Evolutionary conservation across 2,113 vertebrate genomes (phyloP).

Genomic region (Pomatostomus ruficeps): DNA sequence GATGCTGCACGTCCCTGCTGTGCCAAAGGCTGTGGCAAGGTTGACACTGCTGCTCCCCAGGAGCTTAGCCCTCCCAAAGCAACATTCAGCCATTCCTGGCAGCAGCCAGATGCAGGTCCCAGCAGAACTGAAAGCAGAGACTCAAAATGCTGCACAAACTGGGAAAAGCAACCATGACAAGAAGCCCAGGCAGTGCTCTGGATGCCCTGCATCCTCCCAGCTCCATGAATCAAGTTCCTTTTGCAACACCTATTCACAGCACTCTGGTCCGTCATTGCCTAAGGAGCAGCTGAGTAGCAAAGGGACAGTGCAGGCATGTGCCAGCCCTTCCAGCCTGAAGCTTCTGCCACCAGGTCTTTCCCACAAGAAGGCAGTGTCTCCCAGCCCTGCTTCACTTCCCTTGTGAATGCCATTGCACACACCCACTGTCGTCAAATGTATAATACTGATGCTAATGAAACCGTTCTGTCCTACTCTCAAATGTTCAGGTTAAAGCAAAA

Average conservation of each 20-base stretch:
- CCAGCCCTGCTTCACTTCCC: not conserved
- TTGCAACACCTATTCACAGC: not conserved
- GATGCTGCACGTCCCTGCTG: not conserved
- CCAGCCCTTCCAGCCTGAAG: not conserved
- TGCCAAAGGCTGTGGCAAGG: not conserved
- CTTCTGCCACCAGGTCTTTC: not conserved
- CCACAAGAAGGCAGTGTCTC: accelerated
- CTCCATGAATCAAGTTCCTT: not conserved
- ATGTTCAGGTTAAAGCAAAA: not conserved
- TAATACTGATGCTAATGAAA: not conserved
- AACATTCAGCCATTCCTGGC: not conserved
- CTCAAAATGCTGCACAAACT: not conserved
- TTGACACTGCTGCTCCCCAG: not conserved
- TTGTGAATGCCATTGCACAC: not conserved
- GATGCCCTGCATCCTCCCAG: not conserved
- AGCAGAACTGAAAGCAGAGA: not conserved
- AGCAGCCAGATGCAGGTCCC: not conserved
- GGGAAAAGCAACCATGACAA: accelerated
- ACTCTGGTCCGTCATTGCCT: not conserved
- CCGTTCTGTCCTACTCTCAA: not conserved
- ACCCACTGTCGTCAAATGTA: not conserved
- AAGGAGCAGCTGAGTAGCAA: not conserved
- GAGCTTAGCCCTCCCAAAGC: not conserved
- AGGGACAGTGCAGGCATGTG: not conserved
- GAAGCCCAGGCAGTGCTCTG: not conserved